Evolutionary conservation across 2,797 vertebrate genomes (phyloP), one percentile per base, ranked within the genome.

Genomic region (Ficedula albicollis): DNA sequence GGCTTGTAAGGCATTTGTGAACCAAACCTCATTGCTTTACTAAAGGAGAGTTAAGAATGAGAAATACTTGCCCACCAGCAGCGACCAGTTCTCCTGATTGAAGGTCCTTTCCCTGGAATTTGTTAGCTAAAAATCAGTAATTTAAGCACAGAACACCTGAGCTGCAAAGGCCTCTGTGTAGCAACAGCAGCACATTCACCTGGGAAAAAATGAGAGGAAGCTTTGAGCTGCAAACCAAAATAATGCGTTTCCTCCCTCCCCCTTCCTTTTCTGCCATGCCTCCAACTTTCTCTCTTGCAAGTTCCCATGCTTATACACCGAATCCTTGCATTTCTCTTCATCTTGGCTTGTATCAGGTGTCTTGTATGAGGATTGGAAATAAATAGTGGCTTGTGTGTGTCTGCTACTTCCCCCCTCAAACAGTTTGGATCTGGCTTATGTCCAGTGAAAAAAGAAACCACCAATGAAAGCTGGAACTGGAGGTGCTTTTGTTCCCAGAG

Each of bases 51-150:
- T 68, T 79, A 92, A 94, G 72, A 84, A 95, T 72, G 67, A 89
- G 60, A 97, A 96, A 93, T 55, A 73, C 70, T 95, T 95, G 87
- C 98, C 98, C 94, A 98, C 98, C 97, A 90, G 85, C 90, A 81
- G 79, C 0, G 6, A 82, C 76, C 62, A 69, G 2, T 73, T 94
- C 76, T 95, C 64, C 89, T 75, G 84, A 78, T 49, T 56, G 67
- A 96, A 92, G n/a, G 70, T 90, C 82, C 48, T 91, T 83, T 84
- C 63, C 80, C 86, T 92, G 76, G 63, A 95, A 62, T 79, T 81
- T 51, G 44, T 86, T 80, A 48, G 56, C 88, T 91, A 67, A 93
- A 95, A 97, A 76, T n/a, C 93, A 79, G 70, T 77, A 95, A 68
- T 95, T 97, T 96, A 93, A 95, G 88, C 78, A 82, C 15, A 85